Evolutionary conservation across 1,140 invertebrate genomes (phyloP).

Genomic region (Watersipora subatra): DNA sequence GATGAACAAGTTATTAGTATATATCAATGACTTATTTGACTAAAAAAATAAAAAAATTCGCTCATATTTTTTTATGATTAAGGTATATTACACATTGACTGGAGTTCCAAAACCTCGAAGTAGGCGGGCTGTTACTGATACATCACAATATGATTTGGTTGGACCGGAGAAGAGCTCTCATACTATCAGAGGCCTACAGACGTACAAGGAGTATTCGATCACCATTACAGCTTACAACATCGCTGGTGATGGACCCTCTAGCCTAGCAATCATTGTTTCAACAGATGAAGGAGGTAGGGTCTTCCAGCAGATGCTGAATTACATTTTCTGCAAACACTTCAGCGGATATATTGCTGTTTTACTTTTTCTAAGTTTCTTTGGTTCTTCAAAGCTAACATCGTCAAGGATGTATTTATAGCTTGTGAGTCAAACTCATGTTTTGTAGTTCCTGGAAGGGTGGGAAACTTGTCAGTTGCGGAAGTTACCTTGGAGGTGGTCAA

Average conservation of each 20-base stretch:
- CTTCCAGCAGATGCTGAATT: too few relatives aligned
- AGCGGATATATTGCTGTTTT: too few relatives aligned
- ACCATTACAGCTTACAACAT: slow-evolving; percentile 90
- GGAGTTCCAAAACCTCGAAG: slow-evolving; percentile 5
- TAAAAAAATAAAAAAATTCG: too few relatives aligned
- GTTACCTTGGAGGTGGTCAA: slow-evolving; percentile 88
- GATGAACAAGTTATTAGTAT: too few relatives aligned
- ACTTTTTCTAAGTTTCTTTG: too few relatives aligned
- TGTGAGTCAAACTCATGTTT: too few relatives aligned
- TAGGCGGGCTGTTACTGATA: not conserved
- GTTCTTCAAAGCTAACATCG: too few relatives aligned
- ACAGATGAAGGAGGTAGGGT: slow-evolving; percentile 35
- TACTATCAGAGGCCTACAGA: slow-evolving; percentile 57
- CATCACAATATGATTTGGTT: slow-evolving; percentile 12
- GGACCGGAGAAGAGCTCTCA: slow-evolving; percentile 12
- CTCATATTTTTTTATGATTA: too few relatives aligned
- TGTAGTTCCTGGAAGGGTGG: slow-evolving; percentile 60
- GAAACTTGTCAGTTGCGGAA: slow-evolving; percentile 67
- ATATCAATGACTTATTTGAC: too few relatives aligned
- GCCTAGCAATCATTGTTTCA: slow-evolving; percentile 47
- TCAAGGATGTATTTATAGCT: too few relatives aligned
- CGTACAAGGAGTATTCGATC: slow-evolving; percentile 82
- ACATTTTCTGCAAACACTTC: too few relatives aligned
- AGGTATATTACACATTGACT: not conserved
- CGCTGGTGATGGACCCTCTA: slow-evolving; percentile 84